Evolutionary conservation across 1,140 invertebrate species (phyloP).

Genomic region (Drosophila nigromelanica): DNA sequence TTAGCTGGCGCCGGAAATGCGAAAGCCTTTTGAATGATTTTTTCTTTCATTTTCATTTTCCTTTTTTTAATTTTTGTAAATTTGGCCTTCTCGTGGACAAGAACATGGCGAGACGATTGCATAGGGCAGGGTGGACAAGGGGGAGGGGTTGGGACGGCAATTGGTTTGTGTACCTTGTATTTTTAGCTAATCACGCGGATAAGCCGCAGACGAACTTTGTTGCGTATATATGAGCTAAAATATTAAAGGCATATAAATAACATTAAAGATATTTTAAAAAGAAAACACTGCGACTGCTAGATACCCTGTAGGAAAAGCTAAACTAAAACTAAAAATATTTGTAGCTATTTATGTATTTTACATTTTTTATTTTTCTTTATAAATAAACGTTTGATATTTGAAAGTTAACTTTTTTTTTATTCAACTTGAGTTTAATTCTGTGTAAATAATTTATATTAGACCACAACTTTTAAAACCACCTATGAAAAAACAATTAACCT

Average conservation of each 20-base stretch:
- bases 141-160: background rate
- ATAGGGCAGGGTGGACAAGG: background rate
- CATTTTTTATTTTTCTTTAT: too few relatives aligned
- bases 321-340: background rate
- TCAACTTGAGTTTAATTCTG: background rate
- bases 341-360: too few relatives aligned
- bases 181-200: constrained; percentile 74
- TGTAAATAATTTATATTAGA: too few relatives aligned
- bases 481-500: background rate
- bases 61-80: constrained; percentile 1
- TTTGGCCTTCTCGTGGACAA: constrained; percentile 35
- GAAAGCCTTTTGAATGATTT: constrained; percentile 58
- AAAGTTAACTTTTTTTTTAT: background rate
- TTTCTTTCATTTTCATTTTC: constrained; percentile 11
- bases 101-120: constrained; percentile 8
- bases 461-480: too few relatives aligned
- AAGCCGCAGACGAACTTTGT: constrained; percentile 46
- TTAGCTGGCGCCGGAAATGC: constrained; percentile 78
- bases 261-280: background rate
- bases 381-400: background rate
- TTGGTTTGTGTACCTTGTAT: constrained; percentile 47
- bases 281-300: background rate
- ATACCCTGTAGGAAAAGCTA: constrained; percentile 19
- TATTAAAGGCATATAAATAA: constrained; percentile 48
- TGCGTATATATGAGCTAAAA: constrained; percentile 31